phyloP scores from a whole-genome alignment of 2,113 vertebrate species.

The Mesocricetus auratus region DNA sequence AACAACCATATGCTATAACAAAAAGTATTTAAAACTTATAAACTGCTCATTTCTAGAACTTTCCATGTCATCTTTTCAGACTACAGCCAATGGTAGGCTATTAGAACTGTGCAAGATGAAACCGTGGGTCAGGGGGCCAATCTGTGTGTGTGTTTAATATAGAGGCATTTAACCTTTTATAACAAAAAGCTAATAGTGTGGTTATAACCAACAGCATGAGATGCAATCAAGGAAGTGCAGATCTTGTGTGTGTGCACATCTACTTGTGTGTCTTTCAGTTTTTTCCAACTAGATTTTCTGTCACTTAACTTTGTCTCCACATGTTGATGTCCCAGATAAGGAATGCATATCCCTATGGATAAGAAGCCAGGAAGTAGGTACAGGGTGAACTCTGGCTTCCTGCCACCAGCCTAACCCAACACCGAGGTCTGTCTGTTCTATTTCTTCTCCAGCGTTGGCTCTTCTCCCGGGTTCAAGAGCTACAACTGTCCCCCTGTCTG shows the following conservation, averaged over 20 bases:
- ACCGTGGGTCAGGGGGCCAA: rapidly evolving
- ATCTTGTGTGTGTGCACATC: neutral
- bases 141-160: neutral
- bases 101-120: neutral
- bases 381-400: neutral
- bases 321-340: neutral
- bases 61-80: neutral
- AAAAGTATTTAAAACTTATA: neutral
- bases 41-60: neutral
- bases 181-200: neutral
- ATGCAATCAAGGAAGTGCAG: neutral
- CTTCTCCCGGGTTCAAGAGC: neutral
- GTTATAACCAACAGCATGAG: neutral
- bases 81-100: neutral
- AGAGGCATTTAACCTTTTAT: neutral
- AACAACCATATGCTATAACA: neutral
- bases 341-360: neutral
- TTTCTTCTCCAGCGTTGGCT: neutral
- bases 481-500: neutral
- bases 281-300: neutral
- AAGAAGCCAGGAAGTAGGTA: neutral
- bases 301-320: neutral
- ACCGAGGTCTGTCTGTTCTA: neutral
- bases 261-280: neutral
- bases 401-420: neutral